Base-by-base conservation (phyloP, 2,113 vertebrate species). In the Tympanuchus pallidicinctus region DNA sequence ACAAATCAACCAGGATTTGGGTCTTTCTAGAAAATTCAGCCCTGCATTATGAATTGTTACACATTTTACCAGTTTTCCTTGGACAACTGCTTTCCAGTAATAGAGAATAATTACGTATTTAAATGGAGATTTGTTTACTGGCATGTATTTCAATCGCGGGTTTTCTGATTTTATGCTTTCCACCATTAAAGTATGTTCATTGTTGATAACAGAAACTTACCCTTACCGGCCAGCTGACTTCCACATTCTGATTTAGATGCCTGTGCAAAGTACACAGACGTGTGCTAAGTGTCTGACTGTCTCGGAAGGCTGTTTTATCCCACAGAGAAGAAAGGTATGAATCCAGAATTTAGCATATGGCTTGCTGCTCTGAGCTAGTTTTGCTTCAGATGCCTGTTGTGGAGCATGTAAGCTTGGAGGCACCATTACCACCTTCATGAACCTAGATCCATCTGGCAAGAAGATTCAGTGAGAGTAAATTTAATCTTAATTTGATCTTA, bases 401-500 rank as follows among this genome's bases (percentile, higher is more conserved):
- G 50, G 34, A 38, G 47, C 54, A n/a, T 28, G 43, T 57, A 45
- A 94, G n/a, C 72, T 91, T 67, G 74, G 28, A 85, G 79, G 64
- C 65, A 40, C 79, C 43, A 54, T 22, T 56, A 81, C n/a, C 59
- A 61, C 69, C 66, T 88, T 59, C 86, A 69, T 0, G 0, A 34
- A 70, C 0, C 42, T 38, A 73, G 30, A 43, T 81, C 38, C 77
- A 38, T 83, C 78, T 73, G 16, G 34, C 76, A 24, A 89, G 79
- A 95, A 86, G 85, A 70, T 89, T 81, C 82, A 60, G 89, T 67
- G 75, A 87, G 78, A 72, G 57, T 67, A 94, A 97, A 97, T 98
- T 97, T 93, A 95, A 95, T 96, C 93, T 94, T 97, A 94, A 94
- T 95, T 94, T 95, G 90, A 95, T 98, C 96, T 97, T 96, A 90